phyloP scores from a whole-genome alignment of 2,888 invertebrate genomes.

The Caenorhabditis virilis region DNA sequence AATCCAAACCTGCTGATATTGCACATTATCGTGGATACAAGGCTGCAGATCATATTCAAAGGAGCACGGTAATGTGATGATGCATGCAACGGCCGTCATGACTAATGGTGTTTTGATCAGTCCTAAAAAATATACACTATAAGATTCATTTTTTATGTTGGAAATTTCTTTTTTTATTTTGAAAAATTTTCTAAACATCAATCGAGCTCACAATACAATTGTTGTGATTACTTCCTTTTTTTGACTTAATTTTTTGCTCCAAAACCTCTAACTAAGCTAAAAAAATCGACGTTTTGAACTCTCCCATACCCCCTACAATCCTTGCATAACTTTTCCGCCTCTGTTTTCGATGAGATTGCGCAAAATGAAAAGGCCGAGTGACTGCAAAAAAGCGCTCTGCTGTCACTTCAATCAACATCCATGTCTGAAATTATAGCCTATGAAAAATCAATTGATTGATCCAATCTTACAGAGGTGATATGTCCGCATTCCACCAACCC shows the following conservation, averaged over 20 bases:
- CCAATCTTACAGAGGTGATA: constrained; percentile 46
- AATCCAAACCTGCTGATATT: constrained; percentile 20
- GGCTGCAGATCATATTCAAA: constrained; percentile 48
- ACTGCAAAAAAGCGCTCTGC: constrained; percentile 58
- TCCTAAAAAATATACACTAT: too few species aligned
- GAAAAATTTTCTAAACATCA: too few species aligned
- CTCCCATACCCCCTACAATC: constrained; percentile 33
- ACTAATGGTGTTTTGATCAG: constrained; percentile 49
- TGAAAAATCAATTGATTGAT: background rate
- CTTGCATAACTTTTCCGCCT: constrained; percentile 38
- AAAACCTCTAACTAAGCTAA: too few species aligned
- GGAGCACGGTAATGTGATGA: constrained; percentile 54
- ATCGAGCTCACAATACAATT: too few species aligned
- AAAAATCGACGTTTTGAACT: constrained; percentile 7
- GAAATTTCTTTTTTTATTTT: too few species aligned
- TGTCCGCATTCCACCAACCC: constrained; percentile 55
- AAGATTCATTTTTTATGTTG: too few species aligned
- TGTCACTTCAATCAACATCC: constrained; percentile 59
- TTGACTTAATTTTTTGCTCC: too few species aligned
- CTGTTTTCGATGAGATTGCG: constrained; percentile 30
- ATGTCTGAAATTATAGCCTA: constrained; percentile 45
- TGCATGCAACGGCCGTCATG: constrained; percentile 48
- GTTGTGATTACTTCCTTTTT: too few species aligned
- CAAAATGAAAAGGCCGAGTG: constrained; percentile 50
- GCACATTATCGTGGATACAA: constrained; percentile 26